Evolutionary conservation across 1,140 invertebrate species (phyloP).

Genomic region (Lordiphosa clarofinis): DNA sequence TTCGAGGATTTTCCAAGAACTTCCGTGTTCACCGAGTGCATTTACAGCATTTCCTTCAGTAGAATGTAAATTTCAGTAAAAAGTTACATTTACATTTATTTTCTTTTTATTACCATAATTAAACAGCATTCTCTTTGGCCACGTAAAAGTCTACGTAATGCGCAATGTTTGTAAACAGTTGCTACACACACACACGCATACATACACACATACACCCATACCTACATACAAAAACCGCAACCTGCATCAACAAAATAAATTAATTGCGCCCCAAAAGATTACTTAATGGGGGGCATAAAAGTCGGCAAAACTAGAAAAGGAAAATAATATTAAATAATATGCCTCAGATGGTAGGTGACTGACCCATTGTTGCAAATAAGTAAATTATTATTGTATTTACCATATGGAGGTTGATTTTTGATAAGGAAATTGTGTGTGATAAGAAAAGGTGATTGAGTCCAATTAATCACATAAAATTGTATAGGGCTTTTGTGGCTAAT

Average conservation of each 20-base stretch:
- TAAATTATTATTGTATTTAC: slow-evolving; percentile 1
- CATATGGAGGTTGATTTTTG: slow-evolving; percentile 5
- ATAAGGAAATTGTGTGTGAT: slow-evolving; percentile 9
- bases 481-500: slow-evolving; percentile 9
- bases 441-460: slow-evolving; percentile 7
- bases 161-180: slow-evolving; percentile 33
- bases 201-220: no score
- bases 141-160: slow-evolving; percentile 1
- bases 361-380: slow-evolving; percentile 7
- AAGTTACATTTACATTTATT: background rate
- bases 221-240: slow-evolving; percentile 27
- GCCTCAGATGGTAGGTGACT: background rate
- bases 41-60: no score
- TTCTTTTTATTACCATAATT: background rate
- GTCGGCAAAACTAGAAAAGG: slow-evolving; percentile 20
- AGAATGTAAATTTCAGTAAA: no score
- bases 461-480: slow-evolving; percentile 25
- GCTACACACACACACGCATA: background rate
- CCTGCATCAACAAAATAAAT: slow-evolving; percentile 47
- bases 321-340: slow-evolving; percentile 18
- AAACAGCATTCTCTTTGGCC: background rate
- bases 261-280: slow-evolving; percentile 20
- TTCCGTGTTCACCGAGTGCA: no score
- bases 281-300: slow-evolving; percentile 10
- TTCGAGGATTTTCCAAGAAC: no score